Evolutionary conservation across 2,888 invertebrate genomes (phyloP).

Genomic region (Nyleta sp.): DNA sequence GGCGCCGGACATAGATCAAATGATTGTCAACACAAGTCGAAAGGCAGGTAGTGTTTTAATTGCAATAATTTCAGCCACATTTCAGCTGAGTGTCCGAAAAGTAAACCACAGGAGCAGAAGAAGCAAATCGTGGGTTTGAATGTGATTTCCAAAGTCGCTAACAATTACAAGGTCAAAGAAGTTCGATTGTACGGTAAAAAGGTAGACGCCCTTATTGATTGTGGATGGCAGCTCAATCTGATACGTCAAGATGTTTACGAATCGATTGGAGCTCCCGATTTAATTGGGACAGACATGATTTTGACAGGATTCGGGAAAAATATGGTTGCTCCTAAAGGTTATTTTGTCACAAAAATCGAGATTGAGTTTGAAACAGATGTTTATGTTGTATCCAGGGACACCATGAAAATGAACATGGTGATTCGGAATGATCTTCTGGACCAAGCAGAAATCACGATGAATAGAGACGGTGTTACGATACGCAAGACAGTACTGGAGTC

Average conservation of each 20-base stretch:
- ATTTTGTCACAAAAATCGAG: neutral
- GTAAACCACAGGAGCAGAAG: neutral
- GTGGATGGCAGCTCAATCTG: neutral
- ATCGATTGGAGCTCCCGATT: neutral
- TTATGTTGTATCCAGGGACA: slow-evolving; percentile 34
- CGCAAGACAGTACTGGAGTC: slow-evolving; percentile 7
- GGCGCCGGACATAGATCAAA: neutral
- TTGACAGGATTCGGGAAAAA: slow-evolving; percentile 15
- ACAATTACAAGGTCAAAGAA: slow-evolving; percentile 1
- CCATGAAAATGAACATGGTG: slow-evolving; percentile 26
- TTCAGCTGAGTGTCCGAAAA: neutral
- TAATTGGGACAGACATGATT: slow-evolving; percentile 9
- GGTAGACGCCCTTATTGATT: neutral
- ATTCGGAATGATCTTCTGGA: slow-evolving; percentile 53
- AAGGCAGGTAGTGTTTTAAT: slow-evolving; percentile 9
- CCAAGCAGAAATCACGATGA: slow-evolving; percentile 30
- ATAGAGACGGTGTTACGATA: slow-evolving; percentile 13
- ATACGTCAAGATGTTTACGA: neutral
- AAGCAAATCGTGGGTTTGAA: neutral
- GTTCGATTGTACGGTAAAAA: neutral
- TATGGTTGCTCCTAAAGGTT: neutral
- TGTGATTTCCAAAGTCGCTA: neutral
- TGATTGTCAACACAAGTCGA: neutral
- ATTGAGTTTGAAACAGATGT: slow-evolving; percentile 28
- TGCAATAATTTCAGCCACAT: slow-evolving; percentile 2